These are phyloP conservation scores for Lycorma delicatula DNA, from an alignment of 1,140 invertebrate genomes.

Conservation along the genomic window DNA sequence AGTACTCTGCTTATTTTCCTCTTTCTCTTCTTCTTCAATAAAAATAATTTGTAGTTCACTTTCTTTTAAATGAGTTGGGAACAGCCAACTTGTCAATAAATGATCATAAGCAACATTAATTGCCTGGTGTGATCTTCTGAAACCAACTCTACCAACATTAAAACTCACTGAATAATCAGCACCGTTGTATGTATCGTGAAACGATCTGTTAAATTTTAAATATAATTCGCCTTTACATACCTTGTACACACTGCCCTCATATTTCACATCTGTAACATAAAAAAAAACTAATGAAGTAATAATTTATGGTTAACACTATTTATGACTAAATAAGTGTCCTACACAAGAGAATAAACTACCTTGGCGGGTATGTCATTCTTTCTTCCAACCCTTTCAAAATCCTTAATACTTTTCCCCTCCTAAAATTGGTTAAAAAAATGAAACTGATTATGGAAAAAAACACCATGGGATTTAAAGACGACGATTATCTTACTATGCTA, in stretches of 20 bases:
- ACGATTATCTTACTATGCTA: no score
- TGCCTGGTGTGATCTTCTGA: conserved; percentile 42
- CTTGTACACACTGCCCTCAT: conserved; percentile 73
- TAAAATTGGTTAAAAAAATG: no score
- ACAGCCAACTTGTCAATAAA: conserved; percentile 37
- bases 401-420: no score
- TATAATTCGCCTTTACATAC: conserved; percentile 54
- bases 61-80: conserved; percentile 33
- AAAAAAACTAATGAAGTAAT: no score
- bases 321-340: no score
- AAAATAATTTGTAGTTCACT: conserved; percentile 19
- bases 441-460: no score
- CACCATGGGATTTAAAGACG: no score
- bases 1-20: not conserved
- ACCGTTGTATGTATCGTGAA: conserved; percentile 59
- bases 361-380: no score
- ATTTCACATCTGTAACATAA: conserved; percentile 37
- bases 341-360: no score
- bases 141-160: conserved; percentile 35
- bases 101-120: conserved; percentile 31
- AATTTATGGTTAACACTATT: no score
- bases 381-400: no score
- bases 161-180: conserved; percentile 56
- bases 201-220: conserved; percentile 61
- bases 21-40: not conserved